Evolutionary conservation across 2,888 invertebrate genomes (phyloP).

Genomic region (Selenia dentaria): DNA sequence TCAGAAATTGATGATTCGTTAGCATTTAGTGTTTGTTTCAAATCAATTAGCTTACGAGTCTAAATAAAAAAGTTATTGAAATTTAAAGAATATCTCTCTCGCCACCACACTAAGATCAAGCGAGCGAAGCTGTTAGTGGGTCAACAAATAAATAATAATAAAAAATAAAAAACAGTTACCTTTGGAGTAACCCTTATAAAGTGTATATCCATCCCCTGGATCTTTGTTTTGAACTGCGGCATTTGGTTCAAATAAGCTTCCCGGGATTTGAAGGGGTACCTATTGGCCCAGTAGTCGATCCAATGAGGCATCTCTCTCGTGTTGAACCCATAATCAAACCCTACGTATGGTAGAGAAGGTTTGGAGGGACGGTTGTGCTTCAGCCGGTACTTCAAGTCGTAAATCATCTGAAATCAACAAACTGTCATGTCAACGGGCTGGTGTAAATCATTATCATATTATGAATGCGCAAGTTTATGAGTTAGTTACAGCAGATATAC

Average conservation of each 20-base stretch:
- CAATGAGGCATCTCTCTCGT: slow-evolving; percentile 18
- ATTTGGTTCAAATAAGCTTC: slow-evolving; percentile 26
- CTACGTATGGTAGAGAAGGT: slow-evolving; percentile 5
- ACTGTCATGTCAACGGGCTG: background rate
- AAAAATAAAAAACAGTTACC: slow-evolving; percentile 1
- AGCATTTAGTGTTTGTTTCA: too few species aligned
- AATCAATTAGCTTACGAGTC: too few species aligned
- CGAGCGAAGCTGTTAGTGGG: too few species aligned
- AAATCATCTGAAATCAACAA: slow-evolving; percentile 30
- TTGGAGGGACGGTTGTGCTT: slow-evolving; percentile 16
- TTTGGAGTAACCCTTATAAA: slow-evolving; percentile 19
- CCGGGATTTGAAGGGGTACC: slow-evolving; percentile 23
- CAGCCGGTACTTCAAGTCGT: slow-evolving; percentile 20
- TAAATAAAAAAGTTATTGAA: too few species aligned
- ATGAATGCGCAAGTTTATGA: too few species aligned
- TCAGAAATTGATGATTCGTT: too few species aligned
- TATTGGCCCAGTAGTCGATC: slow-evolving; percentile 29
- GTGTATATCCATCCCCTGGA: slow-evolving; percentile 32
- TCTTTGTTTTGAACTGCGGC: slow-evolving; percentile 31
- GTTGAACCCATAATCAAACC: slow-evolving; percentile 30
- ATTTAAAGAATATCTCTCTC: too few species aligned
- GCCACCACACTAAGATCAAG: too few species aligned
- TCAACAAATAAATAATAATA: too few species aligned
- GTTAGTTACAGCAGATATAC: too few species aligned
- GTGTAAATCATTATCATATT: background rate